phyloP scores from a whole-genome alignment of 2,888 invertebrate species.

The Drosophila macrospina region DNA sequence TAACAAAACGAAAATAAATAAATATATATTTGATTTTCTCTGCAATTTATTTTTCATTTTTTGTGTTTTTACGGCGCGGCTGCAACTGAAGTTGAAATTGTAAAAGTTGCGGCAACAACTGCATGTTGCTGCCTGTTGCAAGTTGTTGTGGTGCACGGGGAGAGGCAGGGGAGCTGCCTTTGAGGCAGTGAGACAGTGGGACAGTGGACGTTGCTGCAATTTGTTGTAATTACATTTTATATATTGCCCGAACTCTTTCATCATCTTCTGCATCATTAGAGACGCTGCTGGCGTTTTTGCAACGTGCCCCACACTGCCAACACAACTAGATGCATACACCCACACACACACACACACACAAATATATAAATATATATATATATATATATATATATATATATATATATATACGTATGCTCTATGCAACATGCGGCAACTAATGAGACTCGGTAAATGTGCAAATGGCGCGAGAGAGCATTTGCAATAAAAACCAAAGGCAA shows the following conservation, averaged over 20 bases:
- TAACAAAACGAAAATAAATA: constrained; percentile 30
- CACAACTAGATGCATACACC: background rate
- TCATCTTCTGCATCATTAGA: constrained; percentile 75
- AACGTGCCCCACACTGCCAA: background rate
- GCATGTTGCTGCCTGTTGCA: constrained; percentile 5
- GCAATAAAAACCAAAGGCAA: constrained; percentile 38
- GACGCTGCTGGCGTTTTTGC: constrained; percentile 12
- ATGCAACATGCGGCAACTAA: constrained; percentile 47
- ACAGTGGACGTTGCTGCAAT: constrained; percentile 35
- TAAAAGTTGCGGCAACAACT: constrained; percentile 57
- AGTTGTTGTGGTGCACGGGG: background rate
- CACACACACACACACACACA: background rate
- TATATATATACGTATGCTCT: background rate
- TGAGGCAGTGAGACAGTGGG: no score
- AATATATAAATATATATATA: background rate
- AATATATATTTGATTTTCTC: constrained; percentile 68
- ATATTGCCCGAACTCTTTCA: constrained; percentile 53
- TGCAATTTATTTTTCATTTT: constrained; percentile 13
- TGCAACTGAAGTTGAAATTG: constrained; percentile 75
- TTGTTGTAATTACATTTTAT: constrained; percentile 75
- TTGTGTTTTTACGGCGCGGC: constrained; percentile 31
- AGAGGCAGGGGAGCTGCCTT: background rate
- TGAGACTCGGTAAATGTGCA: constrained; percentile 43
- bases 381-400: background rate
- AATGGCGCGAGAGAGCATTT: constrained; percentile 19